phyloP scores from a whole-genome alignment of 2,888 invertebrate genomes.

The Scelioninae gen. 1 region DNA sequence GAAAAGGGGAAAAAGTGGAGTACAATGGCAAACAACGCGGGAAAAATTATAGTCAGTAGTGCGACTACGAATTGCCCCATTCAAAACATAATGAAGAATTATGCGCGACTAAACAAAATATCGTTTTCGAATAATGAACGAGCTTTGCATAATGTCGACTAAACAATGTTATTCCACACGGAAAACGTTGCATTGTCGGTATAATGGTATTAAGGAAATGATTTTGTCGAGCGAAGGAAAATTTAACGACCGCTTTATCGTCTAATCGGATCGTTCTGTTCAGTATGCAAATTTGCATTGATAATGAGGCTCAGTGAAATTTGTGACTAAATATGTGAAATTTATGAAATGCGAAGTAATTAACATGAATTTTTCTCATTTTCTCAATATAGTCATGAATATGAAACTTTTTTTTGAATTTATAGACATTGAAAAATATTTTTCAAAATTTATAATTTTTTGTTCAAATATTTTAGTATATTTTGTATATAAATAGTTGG shows the following conservation, averaged over 20 bases:
- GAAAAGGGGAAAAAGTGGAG: conserved; percentile 27
- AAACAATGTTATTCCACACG: conserved; percentile 28
- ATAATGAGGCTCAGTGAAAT: too few species aligned
- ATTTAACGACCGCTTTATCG: not conserved
- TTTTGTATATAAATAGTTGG: too few species aligned
- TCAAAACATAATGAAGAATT: conserved; percentile 48
- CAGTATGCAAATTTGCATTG: not conserved
- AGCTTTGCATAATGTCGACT: conserved; percentile 38
- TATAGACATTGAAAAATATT: too few species aligned
- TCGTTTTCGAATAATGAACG: conserved; percentile 49
- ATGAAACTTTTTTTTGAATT: too few species aligned
- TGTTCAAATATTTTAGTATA: too few species aligned
- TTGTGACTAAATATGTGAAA: too few species aligned
- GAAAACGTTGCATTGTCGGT: conserved; percentile 31
- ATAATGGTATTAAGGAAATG: conserved; percentile 27
- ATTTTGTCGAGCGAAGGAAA: not conserved
- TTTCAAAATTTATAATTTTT: too few species aligned
- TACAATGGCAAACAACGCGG: conserved; percentile 44
- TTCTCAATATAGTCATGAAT: too few species aligned
- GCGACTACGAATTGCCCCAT: conserved; percentile 28
- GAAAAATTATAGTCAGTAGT: conserved; percentile 30
- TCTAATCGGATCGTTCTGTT: not conserved
- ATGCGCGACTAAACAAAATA: conserved; percentile 36
- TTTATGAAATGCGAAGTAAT: too few species aligned
- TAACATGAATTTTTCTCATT: too few species aligned